Percentiles rank a stretch among this genome's conserved stretches.
phyloP scores from a whole-genome alignment of 2,797 vertebrate genomes.

The Hybognathus amarus region DNA sequence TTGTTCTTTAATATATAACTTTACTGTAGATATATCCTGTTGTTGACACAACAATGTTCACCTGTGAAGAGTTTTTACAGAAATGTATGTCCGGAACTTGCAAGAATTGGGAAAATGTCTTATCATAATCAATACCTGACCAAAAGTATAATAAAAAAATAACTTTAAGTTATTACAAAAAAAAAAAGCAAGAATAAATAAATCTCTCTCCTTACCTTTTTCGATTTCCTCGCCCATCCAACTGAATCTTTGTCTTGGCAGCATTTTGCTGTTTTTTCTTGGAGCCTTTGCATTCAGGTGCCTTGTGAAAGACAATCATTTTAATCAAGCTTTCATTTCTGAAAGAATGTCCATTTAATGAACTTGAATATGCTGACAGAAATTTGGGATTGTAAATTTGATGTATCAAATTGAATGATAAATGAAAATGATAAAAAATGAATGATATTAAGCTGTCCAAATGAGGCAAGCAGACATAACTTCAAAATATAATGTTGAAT shows the following conservation, averaged over 20 bases:
- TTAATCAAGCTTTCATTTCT: not conserved
- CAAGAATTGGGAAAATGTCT: not conserved
- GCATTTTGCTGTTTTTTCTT: conserved; percentile 50
- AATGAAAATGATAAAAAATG: too few relatives aligned
- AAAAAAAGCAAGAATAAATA: not conserved
- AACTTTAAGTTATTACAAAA: not conserved
- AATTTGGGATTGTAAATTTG: not conserved
- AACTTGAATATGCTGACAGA: not conserved
- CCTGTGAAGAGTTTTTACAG: not conserved
- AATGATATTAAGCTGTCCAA: not conserved
- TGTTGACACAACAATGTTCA: not conserved
- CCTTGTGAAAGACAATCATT: conserved; percentile 1
- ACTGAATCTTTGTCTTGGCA: conserved; percentile 14
- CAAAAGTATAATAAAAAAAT: not conserved
- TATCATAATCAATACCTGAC: not conserved
- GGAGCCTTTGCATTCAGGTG: conserved; percentile 47
- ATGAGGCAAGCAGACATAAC: not conserved
- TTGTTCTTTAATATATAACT: not conserved
- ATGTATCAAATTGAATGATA: not conserved
- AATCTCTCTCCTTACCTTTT: conserved; percentile 30
- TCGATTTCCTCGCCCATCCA: conserved; percentile 16
- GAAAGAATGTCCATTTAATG: not conserved
- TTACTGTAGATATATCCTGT: not conserved
- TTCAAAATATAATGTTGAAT: not conserved
- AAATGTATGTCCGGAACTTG: not conserved